Conservation (phyloP, 2,113 vertebrate genomes). For the Phoenicopterus ruber region DNA sequence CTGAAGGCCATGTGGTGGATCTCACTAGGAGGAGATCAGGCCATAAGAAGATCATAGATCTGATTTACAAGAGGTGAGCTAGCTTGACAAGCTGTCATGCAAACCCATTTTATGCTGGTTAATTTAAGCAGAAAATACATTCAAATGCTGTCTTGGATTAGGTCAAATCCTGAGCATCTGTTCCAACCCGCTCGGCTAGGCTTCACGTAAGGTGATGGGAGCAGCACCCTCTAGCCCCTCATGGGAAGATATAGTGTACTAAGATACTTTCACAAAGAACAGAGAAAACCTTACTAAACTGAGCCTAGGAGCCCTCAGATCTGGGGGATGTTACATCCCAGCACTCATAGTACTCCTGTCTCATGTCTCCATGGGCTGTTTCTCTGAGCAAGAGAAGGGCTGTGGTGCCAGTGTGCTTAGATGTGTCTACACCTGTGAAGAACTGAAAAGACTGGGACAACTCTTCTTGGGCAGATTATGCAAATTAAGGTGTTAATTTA, state of each 20-base stretch:
- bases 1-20: background rate
- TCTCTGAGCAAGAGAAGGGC: background rate
- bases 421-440: background rate
- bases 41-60: background rate
- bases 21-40: background rate
- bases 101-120: background rate
- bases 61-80: background rate
- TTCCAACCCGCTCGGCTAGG: background rate
- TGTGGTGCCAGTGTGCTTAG: background rate
- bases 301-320: background rate
- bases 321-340: background rate
- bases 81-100: background rate
- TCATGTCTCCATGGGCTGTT: background rate
- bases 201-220: background rate
- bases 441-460: background rate
- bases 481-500: background rate
- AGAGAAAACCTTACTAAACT: background rate
- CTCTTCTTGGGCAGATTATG: background rate
- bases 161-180: background rate
- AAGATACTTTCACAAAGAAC: background rate
- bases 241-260: background rate
- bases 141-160: background rate
- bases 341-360: background rate
- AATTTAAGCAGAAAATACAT: background rate
- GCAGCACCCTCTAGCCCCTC: background rate